These are phyloP conservation scores for Clytia hemisphaerica DNA, from an alignment of 30 jellyfish, hydroid and myxozoan species.

Conservation along the genomic window DNA sequence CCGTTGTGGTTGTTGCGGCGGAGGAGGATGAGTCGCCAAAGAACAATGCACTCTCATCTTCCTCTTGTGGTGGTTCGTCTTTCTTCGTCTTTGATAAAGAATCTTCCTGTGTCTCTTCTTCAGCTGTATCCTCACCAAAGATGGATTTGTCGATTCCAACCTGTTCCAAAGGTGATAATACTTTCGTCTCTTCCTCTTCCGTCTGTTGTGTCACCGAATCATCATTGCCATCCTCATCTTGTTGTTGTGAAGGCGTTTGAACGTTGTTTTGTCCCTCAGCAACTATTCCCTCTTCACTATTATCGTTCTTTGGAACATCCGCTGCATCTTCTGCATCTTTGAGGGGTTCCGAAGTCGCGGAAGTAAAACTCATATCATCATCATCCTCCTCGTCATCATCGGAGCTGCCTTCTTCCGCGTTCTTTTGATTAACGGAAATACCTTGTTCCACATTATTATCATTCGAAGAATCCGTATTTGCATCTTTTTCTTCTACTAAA, in stretches of 20 bases:
- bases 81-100: not conserved
- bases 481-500: not conserved
- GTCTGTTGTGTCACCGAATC: too few species aligned
- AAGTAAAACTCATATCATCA: not conserved
- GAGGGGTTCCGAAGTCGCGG: not conserved
- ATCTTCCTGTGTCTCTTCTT: not conserved
- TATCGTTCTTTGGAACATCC: not conserved
- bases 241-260: not conserved
- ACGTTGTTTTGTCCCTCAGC: not conserved
- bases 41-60: slow-evolving; percentile 12
- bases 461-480: not conserved
- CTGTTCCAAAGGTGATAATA: not conserved
- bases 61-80: not conserved
- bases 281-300: not conserved
- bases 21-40: too few species aligned
- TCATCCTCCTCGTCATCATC: not conserved
- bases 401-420: not conserved
- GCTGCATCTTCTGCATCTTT: not conserved
- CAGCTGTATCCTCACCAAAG: not conserved
- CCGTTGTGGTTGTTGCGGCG: not conserved
- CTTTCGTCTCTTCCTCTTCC: too few species aligned
- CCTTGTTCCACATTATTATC: not conserved
- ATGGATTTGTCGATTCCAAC: too few species aligned
- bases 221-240: too few species aligned
- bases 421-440: not conserved